Evolutionary conservation across 2,888 invertebrate species (phyloP).

Genomic region (Aphodius granarius): DNA sequence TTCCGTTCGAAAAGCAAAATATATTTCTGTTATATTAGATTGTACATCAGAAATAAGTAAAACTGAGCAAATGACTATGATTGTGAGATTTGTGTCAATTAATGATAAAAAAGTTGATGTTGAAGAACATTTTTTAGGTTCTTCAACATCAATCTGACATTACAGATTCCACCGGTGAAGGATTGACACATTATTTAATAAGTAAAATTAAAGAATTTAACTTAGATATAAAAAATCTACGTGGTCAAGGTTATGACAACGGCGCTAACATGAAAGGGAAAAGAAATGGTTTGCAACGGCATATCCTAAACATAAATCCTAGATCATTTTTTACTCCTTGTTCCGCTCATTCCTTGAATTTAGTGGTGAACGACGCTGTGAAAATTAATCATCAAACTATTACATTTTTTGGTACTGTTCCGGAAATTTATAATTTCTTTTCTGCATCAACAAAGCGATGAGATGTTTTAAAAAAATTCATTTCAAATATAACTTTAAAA

Average conservation of each 20-base stretch:
- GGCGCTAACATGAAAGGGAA: constrained; percentile 26
- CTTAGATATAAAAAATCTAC: not conserved
- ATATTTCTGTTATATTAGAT: not conserved
- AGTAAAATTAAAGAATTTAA: not conserved
- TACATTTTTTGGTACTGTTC: constrained; percentile 26
- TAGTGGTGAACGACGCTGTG: constrained; percentile 28
- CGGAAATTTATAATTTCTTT: constrained; percentile 26
- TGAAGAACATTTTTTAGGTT: constrained; percentile 12
- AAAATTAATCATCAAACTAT: constrained; percentile 23
- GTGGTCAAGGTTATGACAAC: not conserved
- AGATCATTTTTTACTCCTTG: constrained; percentile 30
- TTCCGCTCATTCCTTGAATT: constrained; percentile 30
- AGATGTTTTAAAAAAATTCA: constrained; percentile 13
- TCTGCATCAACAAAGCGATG: constrained; percentile 15
- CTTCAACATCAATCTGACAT: not conserved
- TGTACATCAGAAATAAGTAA: constrained; percentile 8
- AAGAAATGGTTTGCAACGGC: too few species aligned
- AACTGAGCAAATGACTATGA: constrained; percentile 10
- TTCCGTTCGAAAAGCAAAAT: constrained; percentile 8
- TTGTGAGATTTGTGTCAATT: constrained; percentile 13
- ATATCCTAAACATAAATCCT: constrained; percentile 20
- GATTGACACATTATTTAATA: not conserved
- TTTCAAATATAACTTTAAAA: constrained; percentile 15
- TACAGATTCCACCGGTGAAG: constrained; percentile 7
- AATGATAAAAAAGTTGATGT: constrained; percentile 14